Conservation (phyloP, 2,113 vertebrate species). For the Heterotilapia buettikoferi region DNA sequence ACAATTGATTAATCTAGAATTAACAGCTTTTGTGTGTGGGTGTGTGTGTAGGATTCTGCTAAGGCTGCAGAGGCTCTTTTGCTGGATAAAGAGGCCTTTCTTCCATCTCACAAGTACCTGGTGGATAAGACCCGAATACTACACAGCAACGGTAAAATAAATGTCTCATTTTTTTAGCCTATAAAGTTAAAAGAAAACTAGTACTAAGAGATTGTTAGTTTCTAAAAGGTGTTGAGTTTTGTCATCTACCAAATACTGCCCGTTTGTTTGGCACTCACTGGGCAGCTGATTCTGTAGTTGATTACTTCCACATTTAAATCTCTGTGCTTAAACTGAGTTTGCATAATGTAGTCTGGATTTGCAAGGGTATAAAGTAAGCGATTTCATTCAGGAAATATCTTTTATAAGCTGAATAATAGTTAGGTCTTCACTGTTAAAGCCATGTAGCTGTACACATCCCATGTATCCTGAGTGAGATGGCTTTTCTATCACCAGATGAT, state of each 20-base stretch:
- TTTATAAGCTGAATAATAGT: background rate
- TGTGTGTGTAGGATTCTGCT: constrained; percentile 62
- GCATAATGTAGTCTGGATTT: background rate
- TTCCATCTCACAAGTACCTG: constrained; percentile 83
- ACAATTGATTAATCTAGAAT: constrained; percentile 44
- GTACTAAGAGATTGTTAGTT: background rate
- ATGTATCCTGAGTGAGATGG: background rate
- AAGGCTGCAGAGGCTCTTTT: constrained; percentile 81
- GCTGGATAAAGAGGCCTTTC: constrained; percentile 86
- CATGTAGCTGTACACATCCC: background rate
- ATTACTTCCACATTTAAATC: background rate
- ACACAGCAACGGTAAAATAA: constrained; percentile 76
- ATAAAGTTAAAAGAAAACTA: background rate
- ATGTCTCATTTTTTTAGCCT: background rate
- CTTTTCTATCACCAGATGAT: constrained; percentile 75
- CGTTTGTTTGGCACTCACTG: background rate
- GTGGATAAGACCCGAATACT: constrained; percentile 79
- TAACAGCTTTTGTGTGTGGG: constrained; percentile 18
- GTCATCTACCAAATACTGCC: background rate
- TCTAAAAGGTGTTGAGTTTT: background rate
- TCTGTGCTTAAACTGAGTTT: background rate
- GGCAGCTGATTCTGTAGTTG: background rate
- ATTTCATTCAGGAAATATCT: background rate
- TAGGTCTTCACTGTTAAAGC: background rate
- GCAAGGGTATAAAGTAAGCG: background rate